Conservation (phyloP, 2,888 invertebrate genomes). For the Acanthosepion esculentum region DNA sequence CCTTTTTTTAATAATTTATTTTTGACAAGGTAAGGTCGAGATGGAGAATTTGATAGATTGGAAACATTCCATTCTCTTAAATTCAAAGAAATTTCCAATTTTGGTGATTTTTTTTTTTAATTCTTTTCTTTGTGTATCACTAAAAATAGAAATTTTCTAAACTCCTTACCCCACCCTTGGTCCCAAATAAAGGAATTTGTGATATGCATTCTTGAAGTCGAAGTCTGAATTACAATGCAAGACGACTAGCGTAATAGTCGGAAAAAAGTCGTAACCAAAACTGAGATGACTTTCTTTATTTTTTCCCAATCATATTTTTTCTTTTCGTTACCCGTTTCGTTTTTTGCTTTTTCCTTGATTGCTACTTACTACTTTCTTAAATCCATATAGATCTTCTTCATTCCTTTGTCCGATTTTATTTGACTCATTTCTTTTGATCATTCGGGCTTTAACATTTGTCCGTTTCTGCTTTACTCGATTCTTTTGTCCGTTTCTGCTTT, state of each 20-base stretch:
- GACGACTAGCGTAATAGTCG: background rate
- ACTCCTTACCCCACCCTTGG: background rate
- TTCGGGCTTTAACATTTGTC: too few species aligned
- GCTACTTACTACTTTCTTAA: too few species aligned
- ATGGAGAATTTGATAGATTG: constrained; percentile 9
- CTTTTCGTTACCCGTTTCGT: too few species aligned
- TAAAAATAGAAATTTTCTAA: background rate
- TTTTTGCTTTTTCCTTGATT: too few species aligned
- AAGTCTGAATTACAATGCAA: background rate
- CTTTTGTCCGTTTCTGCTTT: too few species aligned
- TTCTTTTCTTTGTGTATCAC: background rate
- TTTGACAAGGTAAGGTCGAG: background rate
- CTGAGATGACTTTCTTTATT: background rate
- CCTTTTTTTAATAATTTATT: background rate
- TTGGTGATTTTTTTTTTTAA: background rate
- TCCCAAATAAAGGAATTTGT: background rate
- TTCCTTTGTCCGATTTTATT: too few species aligned
- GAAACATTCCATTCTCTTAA: constrained; percentile 4
- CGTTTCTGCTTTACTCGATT: too few species aligned
- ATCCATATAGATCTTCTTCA: too few species aligned
- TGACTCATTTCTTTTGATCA: too few species aligned
- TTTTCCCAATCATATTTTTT: too few species aligned
- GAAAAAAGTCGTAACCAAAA: background rate
- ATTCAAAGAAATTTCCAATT: background rate
- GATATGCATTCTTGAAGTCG: background rate